Conservation (phyloP, 1,140 invertebrate species). For the Aphaenogaster ashmeadi region DNA sequence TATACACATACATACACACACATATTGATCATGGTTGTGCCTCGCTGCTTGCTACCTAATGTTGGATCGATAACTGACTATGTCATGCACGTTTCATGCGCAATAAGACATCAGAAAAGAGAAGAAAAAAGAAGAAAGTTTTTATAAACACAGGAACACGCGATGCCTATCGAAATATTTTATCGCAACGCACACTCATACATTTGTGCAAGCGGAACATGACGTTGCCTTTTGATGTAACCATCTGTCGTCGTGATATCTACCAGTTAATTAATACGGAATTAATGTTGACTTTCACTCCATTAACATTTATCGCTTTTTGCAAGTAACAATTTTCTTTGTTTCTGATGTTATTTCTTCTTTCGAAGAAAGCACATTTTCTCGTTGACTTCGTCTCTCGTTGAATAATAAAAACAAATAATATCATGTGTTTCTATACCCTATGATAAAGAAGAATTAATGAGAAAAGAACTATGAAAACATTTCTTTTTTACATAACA, state of each 20-base stretch:
- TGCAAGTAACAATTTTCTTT: not conserved
- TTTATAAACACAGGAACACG: not conserved
- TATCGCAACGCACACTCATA: not conserved
- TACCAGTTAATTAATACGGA: slow-evolving; percentile 29
- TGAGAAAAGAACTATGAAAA: not conserved
- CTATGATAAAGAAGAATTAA: slow-evolving; percentile 16
- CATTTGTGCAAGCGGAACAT: not conserved
- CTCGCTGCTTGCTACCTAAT: not conserved
- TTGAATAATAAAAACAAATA: not conserved
- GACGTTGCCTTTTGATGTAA: slow-evolving; percentile 25
- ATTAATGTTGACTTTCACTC: slow-evolving; percentile 36
- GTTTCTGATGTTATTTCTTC: slow-evolving; percentile 10
- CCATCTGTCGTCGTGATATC: slow-evolving; percentile 9
- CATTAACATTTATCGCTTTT: slow-evolving; percentile 12
- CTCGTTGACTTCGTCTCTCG: not conserved
- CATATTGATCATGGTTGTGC: not conserved
- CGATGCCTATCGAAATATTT: slow-evolving; percentile 11
- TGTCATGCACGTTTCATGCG: not conserved
- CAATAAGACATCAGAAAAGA: not conserved
- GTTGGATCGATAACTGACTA: not conserved
- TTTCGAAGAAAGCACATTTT: not conserved
- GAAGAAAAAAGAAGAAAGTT: not conserved
- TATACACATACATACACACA: not conserved
- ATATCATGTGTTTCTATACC: not conserved
- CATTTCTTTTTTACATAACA: not conserved